Conservation (phyloP, 2,888 invertebrate species). For the Cephalotes varians region DNA sequence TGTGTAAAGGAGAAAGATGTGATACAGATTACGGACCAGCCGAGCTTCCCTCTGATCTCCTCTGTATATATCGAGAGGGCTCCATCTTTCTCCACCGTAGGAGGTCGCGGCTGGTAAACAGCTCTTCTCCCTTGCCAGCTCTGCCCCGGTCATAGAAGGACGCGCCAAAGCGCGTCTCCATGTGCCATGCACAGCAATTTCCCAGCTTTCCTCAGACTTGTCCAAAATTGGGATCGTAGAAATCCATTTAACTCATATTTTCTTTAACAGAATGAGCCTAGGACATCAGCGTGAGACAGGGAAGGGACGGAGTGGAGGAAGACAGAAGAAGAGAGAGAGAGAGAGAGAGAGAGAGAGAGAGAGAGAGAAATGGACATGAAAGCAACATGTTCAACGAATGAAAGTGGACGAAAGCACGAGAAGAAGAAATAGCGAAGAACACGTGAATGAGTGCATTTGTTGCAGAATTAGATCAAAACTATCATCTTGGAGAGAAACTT, state of each 20-base stretch:
- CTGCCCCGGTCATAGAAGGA: constrained; percentile 8
- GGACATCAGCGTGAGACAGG: background rate
- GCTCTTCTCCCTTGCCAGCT: background rate
- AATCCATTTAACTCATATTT: background rate
- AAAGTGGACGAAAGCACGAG: too few relatives aligned
- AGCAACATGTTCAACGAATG: too few relatives aligned
- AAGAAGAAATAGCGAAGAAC: background rate
- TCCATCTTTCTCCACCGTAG: constrained; percentile 53
- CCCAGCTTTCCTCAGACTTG: background rate
- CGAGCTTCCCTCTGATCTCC: constrained; percentile 69
- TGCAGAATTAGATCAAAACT: too few relatives aligned
- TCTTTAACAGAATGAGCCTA: background rate
- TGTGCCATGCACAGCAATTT: constrained; percentile 39
- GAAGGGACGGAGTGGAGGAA: too few relatives aligned
- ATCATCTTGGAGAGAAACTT: background rate
- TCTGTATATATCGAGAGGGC: constrained; percentile 58
- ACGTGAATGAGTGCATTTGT: too few relatives aligned
- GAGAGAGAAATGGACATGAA: too few relatives aligned
- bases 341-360: too few relatives aligned
- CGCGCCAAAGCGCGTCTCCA: constrained; percentile 32
- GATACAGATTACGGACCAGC: constrained; percentile 74
- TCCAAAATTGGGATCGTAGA: constrained; percentile 7
- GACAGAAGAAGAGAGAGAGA: too few relatives aligned
- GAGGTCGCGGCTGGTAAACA: constrained; percentile 57
- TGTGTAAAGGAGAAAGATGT: constrained; percentile 74